Evolutionary conservation across 2,797 vertebrate genomes (phyloP), one percentile per base, ranked within the genome.

Genomic region (Paramormyrops hopkinsi): DNA sequence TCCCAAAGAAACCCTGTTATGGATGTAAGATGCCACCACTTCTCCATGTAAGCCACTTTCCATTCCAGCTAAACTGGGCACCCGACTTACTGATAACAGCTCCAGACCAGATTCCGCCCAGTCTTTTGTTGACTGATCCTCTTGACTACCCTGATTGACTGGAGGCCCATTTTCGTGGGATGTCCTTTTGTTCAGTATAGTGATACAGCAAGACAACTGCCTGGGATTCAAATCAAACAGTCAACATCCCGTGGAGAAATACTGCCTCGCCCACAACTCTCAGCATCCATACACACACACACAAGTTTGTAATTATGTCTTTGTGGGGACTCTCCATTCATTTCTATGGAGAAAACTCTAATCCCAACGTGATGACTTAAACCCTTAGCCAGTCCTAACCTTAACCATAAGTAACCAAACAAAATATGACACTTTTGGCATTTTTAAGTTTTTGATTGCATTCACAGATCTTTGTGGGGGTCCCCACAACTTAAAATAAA

Each of bases 161-260:
- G 46, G 9, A 11, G 41, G 19, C n/a, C 44, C 76, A 19, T 82
- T 82, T 82, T 84, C 22, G 4, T 48, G n/a, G 82, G 19, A 84
- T 84, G 82, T 22, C n/a, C 46, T 46, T 46, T 50, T 84, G 82
- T 25, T 50, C 82, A 50, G 19, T 89, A 91, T 91, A 93, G 92
- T 90, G 88, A 91, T 25, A 91, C 92, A 92, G 93, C 93, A 92
- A 93, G 94, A 94, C 91, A 94, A 94, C 93, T 92, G 88, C 93
- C 92, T 92, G 94, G 94, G 95, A 95, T 92, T 94, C 91, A 92
- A 96, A 95, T 94, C 94, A 95, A 94, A 95, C 94, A 94, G 92
- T 90, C 92, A 92, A 91, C 93, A 89, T 95, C 93, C 93, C 92
- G 92, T 94, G 92, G 48, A 93, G 54, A 59, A 87, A 41, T 2